Evolutionary conservation across 2,113 vertebrate genomes (phyloP).

Genomic region (Puffinus mauretanicus): DNA sequence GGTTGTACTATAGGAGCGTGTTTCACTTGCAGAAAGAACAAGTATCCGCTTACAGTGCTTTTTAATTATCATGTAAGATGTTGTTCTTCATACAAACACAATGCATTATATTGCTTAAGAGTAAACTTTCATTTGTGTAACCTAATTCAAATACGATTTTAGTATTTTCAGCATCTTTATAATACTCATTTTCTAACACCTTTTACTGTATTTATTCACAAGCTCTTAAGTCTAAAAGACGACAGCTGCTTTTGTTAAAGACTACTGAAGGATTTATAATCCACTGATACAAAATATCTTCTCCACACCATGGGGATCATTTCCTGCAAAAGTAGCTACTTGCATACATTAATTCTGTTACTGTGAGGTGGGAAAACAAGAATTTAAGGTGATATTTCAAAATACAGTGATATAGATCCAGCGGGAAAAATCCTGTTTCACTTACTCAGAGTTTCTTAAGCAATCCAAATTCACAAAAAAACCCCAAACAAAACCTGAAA

Average conservation of each 20-base stretch:
- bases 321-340: neutral
- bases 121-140: neutral
- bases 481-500: neutral
- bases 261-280: neutral
- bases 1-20: neutral
- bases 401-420: neutral
- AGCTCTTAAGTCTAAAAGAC: neutral
- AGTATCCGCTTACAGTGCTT: neutral
- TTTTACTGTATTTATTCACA: neutral
- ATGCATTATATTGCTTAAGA: neutral
- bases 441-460: neutral
- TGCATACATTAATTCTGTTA: neutral
- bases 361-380: neutral
- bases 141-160: rapidly evolving
- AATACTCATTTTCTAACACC: neutral
- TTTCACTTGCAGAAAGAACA: neutral
- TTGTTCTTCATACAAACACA: neutral
- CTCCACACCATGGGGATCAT: neutral
- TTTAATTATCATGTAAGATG: neutral
- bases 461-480: neutral
- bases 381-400: neutral
- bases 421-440: neutral
- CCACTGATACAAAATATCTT: neutral
- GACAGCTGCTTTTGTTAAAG: neutral
- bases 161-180: neutral